These are phyloP conservation scores for Pithys albifrons DNA, from an alignment of 2,113 vertebrate species.

Conservation along the genomic window DNA sequence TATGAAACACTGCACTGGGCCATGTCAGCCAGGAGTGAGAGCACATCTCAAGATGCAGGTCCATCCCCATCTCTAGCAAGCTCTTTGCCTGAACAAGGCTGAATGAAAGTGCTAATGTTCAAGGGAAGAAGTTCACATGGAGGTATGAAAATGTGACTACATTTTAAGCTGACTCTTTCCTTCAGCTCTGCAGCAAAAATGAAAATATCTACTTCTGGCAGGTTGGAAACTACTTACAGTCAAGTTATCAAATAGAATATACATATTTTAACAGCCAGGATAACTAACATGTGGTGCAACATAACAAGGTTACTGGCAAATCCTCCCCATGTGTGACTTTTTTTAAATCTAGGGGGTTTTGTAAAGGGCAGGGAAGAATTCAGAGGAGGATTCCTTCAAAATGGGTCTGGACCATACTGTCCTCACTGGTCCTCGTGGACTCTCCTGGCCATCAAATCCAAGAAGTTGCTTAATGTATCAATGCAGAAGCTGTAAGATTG, in stretches of 20 bases:
- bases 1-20: neutral
- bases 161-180: neutral
- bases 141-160: neutral
- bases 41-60: neutral
- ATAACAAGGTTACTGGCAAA: neutral
- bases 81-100: neutral
- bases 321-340: neutral
- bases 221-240: neutral
- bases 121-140: neutral
- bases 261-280: neutral
- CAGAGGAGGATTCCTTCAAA: neutral
- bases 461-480: neutral
- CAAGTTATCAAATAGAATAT: neutral
- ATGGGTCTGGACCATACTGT: neutral
- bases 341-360: neutral
- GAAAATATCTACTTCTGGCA: neutral
- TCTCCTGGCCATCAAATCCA: neutral
- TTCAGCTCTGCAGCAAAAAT: neutral
- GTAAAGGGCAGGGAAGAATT: neutral
- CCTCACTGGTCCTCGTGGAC: neutral
- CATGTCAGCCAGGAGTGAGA: neutral
- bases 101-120: neutral
- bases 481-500: neutral
- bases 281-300: neutral
- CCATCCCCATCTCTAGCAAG: neutral